Evolutionary conservation across 2,797 vertebrate genomes (phyloP).

Genomic region (Micropoecilia bifurca): DNA sequence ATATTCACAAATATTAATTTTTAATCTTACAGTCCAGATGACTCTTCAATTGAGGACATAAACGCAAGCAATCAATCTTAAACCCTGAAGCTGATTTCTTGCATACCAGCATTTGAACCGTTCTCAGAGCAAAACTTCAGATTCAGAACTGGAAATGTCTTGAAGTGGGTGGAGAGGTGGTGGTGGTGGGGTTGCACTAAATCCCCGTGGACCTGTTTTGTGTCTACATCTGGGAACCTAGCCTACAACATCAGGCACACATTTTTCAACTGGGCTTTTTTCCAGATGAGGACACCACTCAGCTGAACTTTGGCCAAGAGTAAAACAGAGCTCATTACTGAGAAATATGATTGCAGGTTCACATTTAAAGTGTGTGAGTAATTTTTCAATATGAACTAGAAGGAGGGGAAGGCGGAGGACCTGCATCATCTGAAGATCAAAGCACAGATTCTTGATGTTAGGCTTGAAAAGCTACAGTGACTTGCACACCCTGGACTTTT

Average conservation of each 20-base stretch:
- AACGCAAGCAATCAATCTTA: slow-evolving; percentile 15
- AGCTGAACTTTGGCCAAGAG: slow-evolving; percentile 73
- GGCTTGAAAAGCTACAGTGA: background rate
- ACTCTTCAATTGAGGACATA: background rate
- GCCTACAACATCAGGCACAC: slow-evolving; percentile 79
- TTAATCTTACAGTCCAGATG: background rate
- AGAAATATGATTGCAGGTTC: slow-evolving; percentile 74
- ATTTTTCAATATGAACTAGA: slow-evolving; percentile 71
- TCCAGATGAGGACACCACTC: slow-evolving; percentile 73
- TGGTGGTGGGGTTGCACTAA: slow-evolving; percentile 33
- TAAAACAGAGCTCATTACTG: slow-evolving; percentile 80
- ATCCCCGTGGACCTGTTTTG: slow-evolving; percentile 77
- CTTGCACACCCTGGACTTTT: background rate
- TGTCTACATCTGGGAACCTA: slow-evolving; percentile 79
- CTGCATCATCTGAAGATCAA: slow-evolving; percentile 47
- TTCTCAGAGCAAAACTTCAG: slow-evolving; percentile 52
- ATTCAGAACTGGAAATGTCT: slow-evolving; percentile 41
- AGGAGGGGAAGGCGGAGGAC: slow-evolving; percentile 38
- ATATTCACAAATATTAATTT: background rate
- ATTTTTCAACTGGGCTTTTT: slow-evolving; percentile 79
- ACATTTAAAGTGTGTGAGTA: slow-evolving; percentile 73
- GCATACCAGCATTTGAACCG: slow-evolving; percentile 31
- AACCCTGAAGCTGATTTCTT: slow-evolving; percentile 43
- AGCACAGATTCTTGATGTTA: slow-evolving; percentile 29
- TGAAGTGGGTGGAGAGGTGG: slow-evolving; percentile 34